Evolutionary conservation across 2,113 vertebrate genomes (phyloP).

Genomic region (Brachyhypopomus occidentalis): DNA sequence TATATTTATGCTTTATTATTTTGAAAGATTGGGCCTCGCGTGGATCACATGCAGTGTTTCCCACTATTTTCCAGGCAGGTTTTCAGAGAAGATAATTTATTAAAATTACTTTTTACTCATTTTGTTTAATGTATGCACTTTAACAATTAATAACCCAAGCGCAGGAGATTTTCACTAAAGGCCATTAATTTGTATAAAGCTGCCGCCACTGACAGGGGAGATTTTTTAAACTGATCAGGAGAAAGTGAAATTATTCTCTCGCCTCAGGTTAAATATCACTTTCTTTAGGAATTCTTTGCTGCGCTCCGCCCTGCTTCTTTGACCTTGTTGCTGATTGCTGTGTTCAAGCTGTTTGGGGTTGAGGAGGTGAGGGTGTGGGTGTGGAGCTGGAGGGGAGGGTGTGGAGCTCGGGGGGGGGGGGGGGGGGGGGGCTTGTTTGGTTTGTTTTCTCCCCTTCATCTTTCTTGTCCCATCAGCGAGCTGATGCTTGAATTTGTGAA

Average conservation of each 20-base stretch:
- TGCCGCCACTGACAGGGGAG: slow-evolving; percentile 76
- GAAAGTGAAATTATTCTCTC: slow-evolving; percentile 83
- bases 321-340: slow-evolving; percentile 75
- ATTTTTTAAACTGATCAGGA: slow-evolving; percentile 82
- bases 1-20: slow-evolving; percentile 56
- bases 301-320: slow-evolving; percentile 59
- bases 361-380: not conserved
- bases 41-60: slow-evolving; percentile 51
- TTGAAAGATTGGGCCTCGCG: slow-evolving; percentile 45
- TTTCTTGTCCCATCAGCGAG: slow-evolving; percentile 54
- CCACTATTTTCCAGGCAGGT: slow-evolving; percentile 64
- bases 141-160: slow-evolving; percentile 83
- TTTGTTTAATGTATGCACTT: slow-evolving; percentile 85
- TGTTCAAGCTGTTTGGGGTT: slow-evolving; percentile 43
- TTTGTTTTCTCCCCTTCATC: slow-evolving; percentile 48
- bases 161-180: slow-evolving; percentile 79
- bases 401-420: not conserved
- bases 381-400: too few relatives aligned
- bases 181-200: slow-evolving; percentile 85
- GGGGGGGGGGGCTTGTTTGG: slow-evolving; percentile 38
- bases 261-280: slow-evolving; percentile 82
- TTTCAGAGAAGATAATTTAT: slow-evolving; percentile 79
- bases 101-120: slow-evolving; percentile 84
- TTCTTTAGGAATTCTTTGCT: slow-evolving; percentile 71
- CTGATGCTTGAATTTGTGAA: slow-evolving; percentile 50